Evolutionary conservation across 2,113 vertebrate genomes (phyloP), one percentile per base, ranked within the genome.

Genomic region (Monarcha castaneiventris): DNA sequence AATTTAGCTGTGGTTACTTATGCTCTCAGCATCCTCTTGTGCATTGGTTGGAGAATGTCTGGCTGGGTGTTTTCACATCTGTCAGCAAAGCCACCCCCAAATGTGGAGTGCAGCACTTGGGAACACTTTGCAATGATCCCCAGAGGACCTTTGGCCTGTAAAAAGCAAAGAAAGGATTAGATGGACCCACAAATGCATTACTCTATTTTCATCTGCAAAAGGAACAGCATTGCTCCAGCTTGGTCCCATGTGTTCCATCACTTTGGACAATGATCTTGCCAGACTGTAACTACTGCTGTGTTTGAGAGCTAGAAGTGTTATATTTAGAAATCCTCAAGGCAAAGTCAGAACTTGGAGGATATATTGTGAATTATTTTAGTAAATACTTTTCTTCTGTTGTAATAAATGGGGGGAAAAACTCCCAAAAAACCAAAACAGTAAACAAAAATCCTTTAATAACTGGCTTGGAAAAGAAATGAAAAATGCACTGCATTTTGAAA

Each of bases 121-220:
- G 82, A 97, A 87, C 29, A 69, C 54, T 96, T 87, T 79, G 56
- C 94, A 85, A 84, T 71, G 92, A 84, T 96, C 82, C 94, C 93
- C 91, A 21, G 89, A 95, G 96, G 94, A 90, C 49, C 66, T 90
- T 32, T 51, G 71, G 75, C 77, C 90, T 90, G 87, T 94, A 95
- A 97, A 97, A 96, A 94, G 55, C 74, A 85, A 84, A 81, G 89
- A 76, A 94, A 94, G 89, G 89, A 95, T 97, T 96, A 94, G 77
- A 76, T 35, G 43, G 80, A 90, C 90, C 91, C 91, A 93, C 85
- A 95, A 97, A 96, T 90, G 87, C 49, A 48, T 87, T 66, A 19
- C 37, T 94, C 35, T 71, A 35, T 97, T 97, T 97, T 97, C 87
- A 73, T 96, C 92, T 94, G 69, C 91, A 72, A 79, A 76, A 94